Percentiles rank a stretch among this genome's conserved stretches.
Evolutionary conservation across 2,888 invertebrate genomes (phyloP).

Genomic region (Phalera bucephala): DNA sequence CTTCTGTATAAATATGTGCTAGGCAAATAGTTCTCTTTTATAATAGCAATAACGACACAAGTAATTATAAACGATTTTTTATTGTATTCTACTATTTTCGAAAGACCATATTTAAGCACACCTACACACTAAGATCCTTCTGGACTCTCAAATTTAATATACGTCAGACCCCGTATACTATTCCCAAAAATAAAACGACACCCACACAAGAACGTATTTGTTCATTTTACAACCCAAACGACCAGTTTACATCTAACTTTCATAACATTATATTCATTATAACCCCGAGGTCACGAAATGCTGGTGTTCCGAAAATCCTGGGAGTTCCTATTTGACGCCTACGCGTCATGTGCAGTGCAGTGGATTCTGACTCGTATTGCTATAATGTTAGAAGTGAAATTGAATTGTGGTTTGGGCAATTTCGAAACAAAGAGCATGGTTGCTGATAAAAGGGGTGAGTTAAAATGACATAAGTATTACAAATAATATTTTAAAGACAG

Average conservation of each 20-base stretch:
- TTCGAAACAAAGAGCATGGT: neutral
- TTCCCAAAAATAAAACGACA: neutral
- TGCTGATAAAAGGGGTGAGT: neutral
- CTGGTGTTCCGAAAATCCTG: neutral
- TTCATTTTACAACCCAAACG: neutral
- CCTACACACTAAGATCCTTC: neutral
- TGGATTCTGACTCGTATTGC: neutral
- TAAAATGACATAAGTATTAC: no score
- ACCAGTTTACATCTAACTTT: neutral
- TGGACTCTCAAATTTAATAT: neutral
- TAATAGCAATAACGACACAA: no score
- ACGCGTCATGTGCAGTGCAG: neutral
- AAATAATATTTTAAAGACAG: no score
- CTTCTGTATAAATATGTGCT: no score
- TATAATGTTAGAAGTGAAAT: neutral
- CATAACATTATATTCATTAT: neutral
- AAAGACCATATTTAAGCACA: neutral
- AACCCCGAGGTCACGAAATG: neutral
- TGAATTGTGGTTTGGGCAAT: neutral
- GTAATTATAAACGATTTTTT: no score
- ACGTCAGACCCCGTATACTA: neutral
- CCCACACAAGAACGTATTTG: neutral
- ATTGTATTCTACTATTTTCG: no score
- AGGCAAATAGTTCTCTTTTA: no score
- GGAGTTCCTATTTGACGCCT: neutral